Base-by-base conservation (phyloP, 2,888 invertebrate species). In the Callimorpha dominula region DNA sequence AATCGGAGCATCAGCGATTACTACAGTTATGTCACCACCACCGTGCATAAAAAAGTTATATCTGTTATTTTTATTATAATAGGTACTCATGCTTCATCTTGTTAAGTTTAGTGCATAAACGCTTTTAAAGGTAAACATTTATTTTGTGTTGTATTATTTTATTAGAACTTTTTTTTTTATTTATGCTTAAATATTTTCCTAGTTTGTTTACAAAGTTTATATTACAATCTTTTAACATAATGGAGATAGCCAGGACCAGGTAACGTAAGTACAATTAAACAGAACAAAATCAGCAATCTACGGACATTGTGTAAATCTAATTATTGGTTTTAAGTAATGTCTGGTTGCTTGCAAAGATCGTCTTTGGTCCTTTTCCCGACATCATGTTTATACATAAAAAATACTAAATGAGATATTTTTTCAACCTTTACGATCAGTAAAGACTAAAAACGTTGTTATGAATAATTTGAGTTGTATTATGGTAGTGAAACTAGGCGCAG, bases 11-110 rank as follows among this genome's bases (percentile, higher is more conserved):
- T 62, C 50, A 67, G 78, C 78, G 77, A 78, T 77, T 68, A 74
- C 49, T 65, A 68, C 60, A 73, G 43, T 74, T 75, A 68, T 78
- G 77, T 84, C 78, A 81, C 74, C 62, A 77, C 75, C 65, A 74
- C 65, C 70, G n/a, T 72, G 73, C 62, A 31, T 71, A 43, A 46
- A 31, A 73, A 31, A 57, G 46, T 14, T 49, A 15, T 50, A n/a
- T 11, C 4, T 65, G 49, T 50, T 14, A 50, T 31, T 5, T 9
- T 31, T 31, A 31, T 31, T 31, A 31, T 31, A 31, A 31, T 31
- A 31, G 20, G 20, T 20, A 31, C 60, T 60, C 31, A 31, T 31
- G 31, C 7, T 52, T 40, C 50, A 66, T 17, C 52, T 52, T 49
- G 11, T 54, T 42, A 54, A 40, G 11, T 54, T 42, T 42, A 40